Evolutionary conservation across 23 tunicate species (phyloP).

Genomic region (Ascidia mentula): DNA sequence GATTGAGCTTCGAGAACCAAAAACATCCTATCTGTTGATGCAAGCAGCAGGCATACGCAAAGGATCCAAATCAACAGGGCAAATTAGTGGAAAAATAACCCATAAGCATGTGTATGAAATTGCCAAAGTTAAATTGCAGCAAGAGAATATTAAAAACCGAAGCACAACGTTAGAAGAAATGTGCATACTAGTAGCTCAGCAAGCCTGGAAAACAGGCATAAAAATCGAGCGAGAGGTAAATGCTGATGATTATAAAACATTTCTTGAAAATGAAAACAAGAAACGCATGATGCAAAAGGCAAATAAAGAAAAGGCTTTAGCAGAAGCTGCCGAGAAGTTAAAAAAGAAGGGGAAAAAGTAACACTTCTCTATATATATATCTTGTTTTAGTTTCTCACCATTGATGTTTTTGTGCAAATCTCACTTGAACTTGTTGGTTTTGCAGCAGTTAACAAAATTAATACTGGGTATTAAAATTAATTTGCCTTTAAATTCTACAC

Average conservation of each 20-base stretch:
- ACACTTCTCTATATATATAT: no score
- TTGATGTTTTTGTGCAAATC: no score
- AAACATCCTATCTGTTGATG: conserved; percentile 35
- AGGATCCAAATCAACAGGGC: conserved; percentile 20
- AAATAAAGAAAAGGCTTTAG: conserved; percentile 31
- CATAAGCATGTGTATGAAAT: conserved; percentile 90
- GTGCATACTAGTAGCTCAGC: conserved; percentile 46
- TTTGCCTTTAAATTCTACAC: no score
- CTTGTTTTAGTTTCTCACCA: no score
- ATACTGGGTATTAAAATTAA: no score
- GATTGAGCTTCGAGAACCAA: conserved; percentile 61
- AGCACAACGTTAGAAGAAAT: conserved; percentile 46
- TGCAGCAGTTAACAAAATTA: no score
- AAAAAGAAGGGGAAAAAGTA: background rate
- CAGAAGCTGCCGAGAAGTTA: conserved; percentile 65
- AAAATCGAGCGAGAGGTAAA: conserved; percentile 53
- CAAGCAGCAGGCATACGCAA: conserved; percentile 87
- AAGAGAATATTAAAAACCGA: conserved; percentile 68
- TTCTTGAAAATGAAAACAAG: conserved; percentile 34
- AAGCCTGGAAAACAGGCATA: conserved; percentile 43
- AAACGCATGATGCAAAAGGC: conserved; percentile 27
- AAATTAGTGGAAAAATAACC: conserved; percentile 56
- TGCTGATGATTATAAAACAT: conserved; percentile 66
- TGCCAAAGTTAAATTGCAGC: conserved; percentile 71
- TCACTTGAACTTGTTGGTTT: no score